Evolutionary conservation across 2,113 vertebrate species (phyloP).

Genomic region (Mesitornis unicolor): DNA sequence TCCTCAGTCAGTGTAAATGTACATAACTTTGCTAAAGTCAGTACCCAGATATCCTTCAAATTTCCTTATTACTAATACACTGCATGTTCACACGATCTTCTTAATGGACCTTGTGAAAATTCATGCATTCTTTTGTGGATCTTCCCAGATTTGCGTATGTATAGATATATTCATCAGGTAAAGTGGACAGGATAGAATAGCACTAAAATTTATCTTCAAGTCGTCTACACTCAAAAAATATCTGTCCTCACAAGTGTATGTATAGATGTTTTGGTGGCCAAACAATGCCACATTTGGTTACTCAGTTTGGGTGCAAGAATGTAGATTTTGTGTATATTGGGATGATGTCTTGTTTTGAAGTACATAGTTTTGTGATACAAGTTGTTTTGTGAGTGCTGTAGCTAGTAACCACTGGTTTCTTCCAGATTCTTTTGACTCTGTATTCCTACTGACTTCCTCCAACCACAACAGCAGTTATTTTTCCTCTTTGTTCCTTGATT

Average conservation of each 20-base stretch:
- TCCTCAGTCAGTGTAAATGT: background rate
- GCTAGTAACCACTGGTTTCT: background rate
- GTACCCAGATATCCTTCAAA: background rate
- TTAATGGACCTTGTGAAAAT: background rate
- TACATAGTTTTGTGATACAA: background rate
- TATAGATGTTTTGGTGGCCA: background rate
- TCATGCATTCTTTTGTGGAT: background rate
- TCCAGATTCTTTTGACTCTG: background rate
- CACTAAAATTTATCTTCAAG: background rate
- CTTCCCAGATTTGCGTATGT: background rate
- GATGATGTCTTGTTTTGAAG: background rate
- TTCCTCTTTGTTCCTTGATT: background rate
- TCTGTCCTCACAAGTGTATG: background rate
- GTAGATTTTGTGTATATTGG: background rate
- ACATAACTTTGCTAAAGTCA: background rate
- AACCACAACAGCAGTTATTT: background rate
- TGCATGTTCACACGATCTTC: background rate
- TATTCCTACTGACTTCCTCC: background rate
- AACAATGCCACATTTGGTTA: background rate
- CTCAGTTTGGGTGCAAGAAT: background rate
- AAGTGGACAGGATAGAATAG: background rate
- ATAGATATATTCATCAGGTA: background rate
- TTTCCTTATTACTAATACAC: background rate
- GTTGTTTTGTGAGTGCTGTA: background rate
- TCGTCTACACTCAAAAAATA: background rate